A percentile compares a stretch with the other conserved stretches of the same genome.
Conservation (phyloP, 2,888 invertebrate species). For the Cataglyphis livida region DNA sequence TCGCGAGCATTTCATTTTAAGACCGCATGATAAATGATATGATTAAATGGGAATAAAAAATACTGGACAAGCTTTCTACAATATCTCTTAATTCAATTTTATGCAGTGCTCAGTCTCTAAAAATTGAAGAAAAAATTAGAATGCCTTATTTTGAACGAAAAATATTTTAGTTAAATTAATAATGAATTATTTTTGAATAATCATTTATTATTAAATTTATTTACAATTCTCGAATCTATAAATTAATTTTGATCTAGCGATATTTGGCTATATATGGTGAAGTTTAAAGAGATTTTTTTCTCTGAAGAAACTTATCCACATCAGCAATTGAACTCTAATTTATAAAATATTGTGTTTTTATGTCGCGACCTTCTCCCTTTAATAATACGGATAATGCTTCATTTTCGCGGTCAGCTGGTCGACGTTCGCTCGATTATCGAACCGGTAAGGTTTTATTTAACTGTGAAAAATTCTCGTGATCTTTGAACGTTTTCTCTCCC, state of each 20-base stretch:
- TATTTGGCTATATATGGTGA: background rate
- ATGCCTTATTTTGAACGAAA: background rate
- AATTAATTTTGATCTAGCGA: background rate
- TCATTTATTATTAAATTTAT: background rate
- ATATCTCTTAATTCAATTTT: background rate
- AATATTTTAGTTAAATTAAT: background rate
- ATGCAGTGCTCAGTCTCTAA: background rate
- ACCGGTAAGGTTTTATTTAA: conserved; percentile 19
- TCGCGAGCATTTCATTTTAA: background rate
- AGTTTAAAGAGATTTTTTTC: background rate
- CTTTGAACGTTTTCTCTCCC: background rate
- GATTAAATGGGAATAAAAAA: background rate
- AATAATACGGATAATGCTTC: conserved; percentile 31
- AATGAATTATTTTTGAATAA: background rate
- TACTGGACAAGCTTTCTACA: background rate
- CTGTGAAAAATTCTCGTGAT: conserved; percentile 14
- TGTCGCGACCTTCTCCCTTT: conserved; percentile 34
- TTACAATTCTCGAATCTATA: background rate
- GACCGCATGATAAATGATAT: background rate
- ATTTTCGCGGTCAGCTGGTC: conserved; percentile 45
- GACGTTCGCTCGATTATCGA: conserved; percentile 33
- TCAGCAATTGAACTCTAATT: background rate
- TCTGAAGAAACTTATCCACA: background rate
- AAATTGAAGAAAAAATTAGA: background rate
- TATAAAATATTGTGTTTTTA: conserved; percentile 24